Conservation (phyloP, 2,113 vertebrate species). For the Dascyllus trimaculatus region DNA sequence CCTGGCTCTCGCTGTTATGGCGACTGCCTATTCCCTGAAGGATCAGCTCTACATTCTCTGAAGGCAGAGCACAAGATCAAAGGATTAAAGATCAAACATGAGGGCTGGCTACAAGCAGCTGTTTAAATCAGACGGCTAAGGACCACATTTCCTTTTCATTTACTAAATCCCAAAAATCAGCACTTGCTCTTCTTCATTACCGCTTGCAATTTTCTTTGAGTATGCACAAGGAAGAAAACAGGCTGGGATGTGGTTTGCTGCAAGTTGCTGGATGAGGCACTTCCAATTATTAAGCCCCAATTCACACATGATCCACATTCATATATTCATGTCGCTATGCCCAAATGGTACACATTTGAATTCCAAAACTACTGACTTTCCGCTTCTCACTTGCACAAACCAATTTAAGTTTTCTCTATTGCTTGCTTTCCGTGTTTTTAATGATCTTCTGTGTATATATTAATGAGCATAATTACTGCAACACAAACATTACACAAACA, state of each 20-base stretch:
- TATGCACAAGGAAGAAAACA: background rate
- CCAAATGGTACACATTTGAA: conserved; percentile 6
- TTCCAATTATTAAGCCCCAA: background rate
- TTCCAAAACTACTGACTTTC: background rate
- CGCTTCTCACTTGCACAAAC: conserved; percentile 6
- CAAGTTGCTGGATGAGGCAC: background rate
- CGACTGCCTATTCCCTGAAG: conserved; percentile 90
- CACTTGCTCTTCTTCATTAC: background rate
- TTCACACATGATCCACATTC: conserved; percentile 2
- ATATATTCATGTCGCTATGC: background rate
- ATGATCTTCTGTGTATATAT: background rate
- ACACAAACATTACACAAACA: background rate
- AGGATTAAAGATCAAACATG: conserved; percentile 34
- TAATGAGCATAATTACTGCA: background rate
- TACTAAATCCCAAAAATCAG: conserved; percentile 17
- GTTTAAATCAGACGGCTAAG: conserved; percentile 13
- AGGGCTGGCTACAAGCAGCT: conserved; percentile 4
- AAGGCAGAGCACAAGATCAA: conserved; percentile 31
- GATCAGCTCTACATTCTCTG: conserved; percentile 95
- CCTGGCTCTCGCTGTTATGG: conserved; percentile 90
- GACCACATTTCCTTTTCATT: background rate
- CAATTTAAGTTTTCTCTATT: background rate
- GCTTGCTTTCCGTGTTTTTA: background rate
- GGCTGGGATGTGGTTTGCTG: background rate
- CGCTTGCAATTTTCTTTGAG: background rate